Conservation (phyloP, 2,113 vertebrate species). For the Mionectes macconnelli region DNA sequence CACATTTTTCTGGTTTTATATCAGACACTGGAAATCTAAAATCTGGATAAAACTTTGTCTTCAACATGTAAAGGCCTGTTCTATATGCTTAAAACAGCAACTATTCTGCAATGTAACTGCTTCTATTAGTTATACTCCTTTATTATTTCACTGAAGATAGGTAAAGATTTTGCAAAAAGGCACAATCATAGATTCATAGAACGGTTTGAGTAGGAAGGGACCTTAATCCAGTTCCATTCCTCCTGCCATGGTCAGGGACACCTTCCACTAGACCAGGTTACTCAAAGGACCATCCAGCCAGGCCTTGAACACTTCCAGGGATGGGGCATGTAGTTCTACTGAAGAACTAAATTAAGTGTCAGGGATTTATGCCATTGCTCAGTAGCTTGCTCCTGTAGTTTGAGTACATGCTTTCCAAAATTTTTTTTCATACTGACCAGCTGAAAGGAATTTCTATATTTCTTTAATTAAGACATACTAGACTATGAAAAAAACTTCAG, state of each 20-base stretch:
- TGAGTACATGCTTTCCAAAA: not conserved
- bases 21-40: not conserved
- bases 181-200: not conserved
- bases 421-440: not conserved
- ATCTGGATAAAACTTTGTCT: not conserved
- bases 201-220: not conserved
- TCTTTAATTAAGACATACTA: not conserved
- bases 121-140: not conserved
- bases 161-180: not conserved
- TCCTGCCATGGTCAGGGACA: not conserved
- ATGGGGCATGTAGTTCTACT: not conserved
- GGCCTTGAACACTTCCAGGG: not conserved
- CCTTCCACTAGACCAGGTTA: not conserved
- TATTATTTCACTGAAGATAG: not conserved
- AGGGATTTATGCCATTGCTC: not conserved
- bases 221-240: not conserved
- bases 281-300: not conserved
- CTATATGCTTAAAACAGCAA: not conserved
- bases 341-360: not conserved
- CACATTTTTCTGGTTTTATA: not conserved
- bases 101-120: not conserved
- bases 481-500: not conserved
- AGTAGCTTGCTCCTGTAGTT: not conserved
- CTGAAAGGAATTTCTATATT: not conserved
- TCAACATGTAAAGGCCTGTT: not conserved